These are phyloP conservation scores for Lottia scabra DNA, from an alignment of 2,888 invertebrate species.

Conservation along the genomic window DNA sequence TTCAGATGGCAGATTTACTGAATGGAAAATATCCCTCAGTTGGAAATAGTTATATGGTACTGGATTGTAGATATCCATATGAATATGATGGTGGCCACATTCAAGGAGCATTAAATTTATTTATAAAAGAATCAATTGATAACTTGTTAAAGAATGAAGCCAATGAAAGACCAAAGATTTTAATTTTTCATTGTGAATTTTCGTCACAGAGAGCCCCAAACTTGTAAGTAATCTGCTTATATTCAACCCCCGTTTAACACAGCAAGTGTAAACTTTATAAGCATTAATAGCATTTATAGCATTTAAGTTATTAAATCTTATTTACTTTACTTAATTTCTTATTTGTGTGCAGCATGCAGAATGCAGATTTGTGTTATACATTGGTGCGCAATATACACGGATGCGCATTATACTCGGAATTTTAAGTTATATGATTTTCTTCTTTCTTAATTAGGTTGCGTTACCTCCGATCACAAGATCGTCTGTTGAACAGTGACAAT, in stretches of 20 bases:
- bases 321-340: too few species aligned
- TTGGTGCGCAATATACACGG: too few species aligned
- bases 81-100: conserved; percentile 75
- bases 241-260: too few species aligned
- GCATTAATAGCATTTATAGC: too few species aligned
- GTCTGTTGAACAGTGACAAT: conserved; percentile 80
- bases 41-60: conserved; percentile 79
- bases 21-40: conserved; percentile 76
- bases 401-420: too few species aligned
- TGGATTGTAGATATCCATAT: conserved; percentile 95
- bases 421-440: too few species aligned
- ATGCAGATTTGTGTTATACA: too few species aligned
- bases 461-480: conserved; percentile 84
- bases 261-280: too few species aligned
- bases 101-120: not conserved
- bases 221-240: conserved; percentile 20
- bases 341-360: too few species aligned
- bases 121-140: not conserved
- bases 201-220: conserved; percentile 29
- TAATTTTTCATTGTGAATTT: conserved; percentile 34
- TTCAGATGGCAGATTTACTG: conserved; percentile 72
- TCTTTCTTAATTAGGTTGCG: conserved; percentile 83
- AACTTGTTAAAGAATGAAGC: not conserved
- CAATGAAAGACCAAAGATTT: conserved; percentile 15
- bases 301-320: not conserved